Evolutionary conservation across 2,113 vertebrate species (phyloP).

Genomic region (Corythoichthys intestinalis): DNA sequence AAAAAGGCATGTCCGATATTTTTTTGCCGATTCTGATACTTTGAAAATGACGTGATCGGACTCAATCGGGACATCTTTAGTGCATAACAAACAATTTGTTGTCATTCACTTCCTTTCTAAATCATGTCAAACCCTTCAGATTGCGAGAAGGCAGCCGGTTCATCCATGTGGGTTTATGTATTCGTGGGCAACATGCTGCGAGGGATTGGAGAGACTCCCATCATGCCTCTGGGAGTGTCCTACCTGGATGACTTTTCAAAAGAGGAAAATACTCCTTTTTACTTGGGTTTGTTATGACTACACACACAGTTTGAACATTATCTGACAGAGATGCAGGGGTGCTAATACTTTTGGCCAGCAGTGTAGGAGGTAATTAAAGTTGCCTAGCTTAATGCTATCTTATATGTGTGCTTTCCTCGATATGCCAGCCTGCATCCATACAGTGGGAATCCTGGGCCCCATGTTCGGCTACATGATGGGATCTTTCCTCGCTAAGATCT

Average conservation of each 20-base stretch:
- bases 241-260: conserved; percentile 90
- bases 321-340: too few relatives aligned
- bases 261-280: conserved; percentile 86
- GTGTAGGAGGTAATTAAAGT: too few relatives aligned
- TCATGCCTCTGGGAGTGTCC: conserved; percentile 88
- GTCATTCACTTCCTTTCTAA: not conserved
- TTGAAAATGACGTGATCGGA: too few relatives aligned
- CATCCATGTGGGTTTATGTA: conserved; percentile 87
- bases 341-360: too few relatives aligned
- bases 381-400: not conserved
- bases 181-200: conserved; percentile 90
- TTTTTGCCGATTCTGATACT: too few relatives aligned
- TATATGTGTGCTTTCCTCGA: not conserved
- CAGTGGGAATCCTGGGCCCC: conserved; percentile 86
- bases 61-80: too few relatives aligned
- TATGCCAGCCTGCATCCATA: conserved; percentile 84
- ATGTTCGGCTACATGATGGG: conserved; percentile 92
- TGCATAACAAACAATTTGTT: too few relatives aligned
- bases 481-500: conserved; percentile 86
- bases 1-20: too few relatives aligned
- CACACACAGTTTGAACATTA: too few relatives aligned
- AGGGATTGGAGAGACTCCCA: conserved; percentile 91
- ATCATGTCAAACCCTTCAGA: conserved; percentile 52
- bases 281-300: conserved; percentile 77
- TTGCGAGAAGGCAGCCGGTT: conserved; percentile 79